Evolutionary conservation across 37 sponge, comb jelly and placozoan species (phyloP), one percentile per base, ranked within the genome.

Genomic region (Axinella damicornis): DNA sequence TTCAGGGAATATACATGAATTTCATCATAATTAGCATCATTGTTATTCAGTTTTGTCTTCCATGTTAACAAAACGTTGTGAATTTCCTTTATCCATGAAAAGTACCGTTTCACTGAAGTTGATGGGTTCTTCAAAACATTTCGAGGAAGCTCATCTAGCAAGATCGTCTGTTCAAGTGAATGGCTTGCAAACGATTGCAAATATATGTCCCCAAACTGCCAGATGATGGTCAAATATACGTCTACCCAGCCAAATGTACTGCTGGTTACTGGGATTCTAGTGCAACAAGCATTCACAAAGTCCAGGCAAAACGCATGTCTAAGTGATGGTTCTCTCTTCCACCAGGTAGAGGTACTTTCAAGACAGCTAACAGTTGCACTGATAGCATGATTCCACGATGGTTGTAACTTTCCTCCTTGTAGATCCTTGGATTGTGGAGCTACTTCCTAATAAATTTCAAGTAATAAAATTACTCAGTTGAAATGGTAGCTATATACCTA

Each of bases 271-370:
- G 20, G 35, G 27, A 89, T 71, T 65, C 79, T 83, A 14, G 77
- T 56, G 39, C 57, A 78, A 34, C 73, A 78, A n/a, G 85, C 55
- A 65, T 84, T 73, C 24, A 89, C 71, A 31, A 89, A 35, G 4
- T 85, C 84, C 85, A 84, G 84, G 53, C 85, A 89, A 75, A 89
- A 89, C 19, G 32, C 41, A 41, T 89, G 90, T 54, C 65, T 77
- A 65, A 70, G n/a, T 20, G 89, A 63, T 17, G 77, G 78, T 17
- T 33, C 46, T 9, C 9, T 46, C 46, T 46, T 4, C 4, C 4
- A 12, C 46, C 46, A 46, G 46, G 46, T 46, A 46, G 9, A 46
- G 9, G 46, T 9, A 46, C 46, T 46, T 46, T 46, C 9, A 46
- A 46, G 46, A 9, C 46, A 46, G 46, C 9, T 46, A 12, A 46